A percentile compares a stretch with the other conserved stretches of the same genome.
Conservation (phyloP, 2,888 invertebrate genomes). For the Parthenolecanium corni region DNA sequence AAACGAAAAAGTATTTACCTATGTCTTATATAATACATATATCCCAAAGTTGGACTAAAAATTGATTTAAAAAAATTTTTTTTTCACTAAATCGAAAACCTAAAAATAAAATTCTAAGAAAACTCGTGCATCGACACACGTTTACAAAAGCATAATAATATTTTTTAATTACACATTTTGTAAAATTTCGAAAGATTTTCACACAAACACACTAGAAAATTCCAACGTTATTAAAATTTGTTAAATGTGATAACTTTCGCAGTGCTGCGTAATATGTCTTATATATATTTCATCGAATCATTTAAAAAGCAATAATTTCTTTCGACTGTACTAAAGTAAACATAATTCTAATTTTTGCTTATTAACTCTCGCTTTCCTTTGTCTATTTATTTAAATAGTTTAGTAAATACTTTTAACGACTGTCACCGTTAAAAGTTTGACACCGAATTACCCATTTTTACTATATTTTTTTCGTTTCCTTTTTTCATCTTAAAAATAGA, state of each 20-base stretch:
- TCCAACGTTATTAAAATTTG: constrained; percentile 1
- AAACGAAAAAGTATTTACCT: too few relatives aligned
- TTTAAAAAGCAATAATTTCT: constrained; percentile 27
- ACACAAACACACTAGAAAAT: background rate
- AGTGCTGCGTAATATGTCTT: background rate
- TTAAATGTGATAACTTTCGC: background rate
- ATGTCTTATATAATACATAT: too few relatives aligned
- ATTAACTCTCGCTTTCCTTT: constrained; percentile 20
- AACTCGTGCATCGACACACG: too few relatives aligned
- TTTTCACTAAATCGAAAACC: too few relatives aligned
- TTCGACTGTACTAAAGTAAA: constrained; percentile 6
- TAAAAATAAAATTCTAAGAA: too few relatives aligned
- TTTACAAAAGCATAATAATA: too few relatives aligned
- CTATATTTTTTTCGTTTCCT: too few relatives aligned
- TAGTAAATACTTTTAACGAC: constrained; percentile 26
- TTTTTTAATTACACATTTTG: too few relatives aligned
- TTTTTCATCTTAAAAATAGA: constrained; percentile 12
- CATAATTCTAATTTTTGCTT: constrained; percentile 24
- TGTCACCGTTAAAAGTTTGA: constrained; percentile 18
- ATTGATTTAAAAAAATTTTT: too few relatives aligned
- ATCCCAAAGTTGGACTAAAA: too few relatives aligned
- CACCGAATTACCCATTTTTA: constrained; percentile 19
- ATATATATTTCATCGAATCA: constrained; percentile 24
- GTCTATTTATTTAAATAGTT: constrained; percentile 8
- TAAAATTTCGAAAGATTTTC: too few relatives aligned